These are phyloP conservation scores for Pseudocheirus occidentalis DNA, from an alignment of 2,797 vertebrate genomes.

Conservation along the genomic window DNA sequence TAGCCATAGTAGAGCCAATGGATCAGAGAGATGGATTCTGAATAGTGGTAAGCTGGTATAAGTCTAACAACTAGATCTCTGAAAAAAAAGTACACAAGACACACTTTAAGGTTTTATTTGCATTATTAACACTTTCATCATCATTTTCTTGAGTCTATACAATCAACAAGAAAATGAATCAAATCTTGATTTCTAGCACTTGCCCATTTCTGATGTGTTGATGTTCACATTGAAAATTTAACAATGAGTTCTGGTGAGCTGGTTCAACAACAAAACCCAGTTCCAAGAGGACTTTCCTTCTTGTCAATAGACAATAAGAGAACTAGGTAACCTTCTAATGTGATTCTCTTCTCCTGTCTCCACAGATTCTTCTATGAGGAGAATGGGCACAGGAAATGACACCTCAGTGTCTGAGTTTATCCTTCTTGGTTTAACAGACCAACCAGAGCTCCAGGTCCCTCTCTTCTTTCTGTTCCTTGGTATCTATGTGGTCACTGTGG, in stretches of 20 bases:
- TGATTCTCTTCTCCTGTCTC: neutral
- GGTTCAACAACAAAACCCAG: neutral
- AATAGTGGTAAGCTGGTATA: neutral
- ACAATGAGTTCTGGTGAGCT: neutral
- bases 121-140: neutral
- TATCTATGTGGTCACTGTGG: constrained; percentile 47
- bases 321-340: neutral
- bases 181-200: neutral
- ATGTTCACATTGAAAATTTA: neutral
- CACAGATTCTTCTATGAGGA: neutral
- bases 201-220: neutral
- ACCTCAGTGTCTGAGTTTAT: constrained; percentile 53
- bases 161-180: neutral
- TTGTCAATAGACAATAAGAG: neutral
- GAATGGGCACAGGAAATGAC: constrained; percentile 33
- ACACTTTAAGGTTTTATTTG: neutral
- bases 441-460: constrained; percentile 53
- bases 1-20: neutral
- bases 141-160: neutral
- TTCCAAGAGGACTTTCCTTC: neutral
- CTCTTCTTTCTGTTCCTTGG: constrained; percentile 62
- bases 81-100: neutral
- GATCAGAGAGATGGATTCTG: neutral
- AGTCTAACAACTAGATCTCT: neutral
- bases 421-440: constrained; percentile 63